A percentile compares a stretch with the other conserved stretches of the same genome.
Evolutionary conservation across 2,888 invertebrate species (phyloP).

Genomic region (Latrodectus hesperus): DNA sequence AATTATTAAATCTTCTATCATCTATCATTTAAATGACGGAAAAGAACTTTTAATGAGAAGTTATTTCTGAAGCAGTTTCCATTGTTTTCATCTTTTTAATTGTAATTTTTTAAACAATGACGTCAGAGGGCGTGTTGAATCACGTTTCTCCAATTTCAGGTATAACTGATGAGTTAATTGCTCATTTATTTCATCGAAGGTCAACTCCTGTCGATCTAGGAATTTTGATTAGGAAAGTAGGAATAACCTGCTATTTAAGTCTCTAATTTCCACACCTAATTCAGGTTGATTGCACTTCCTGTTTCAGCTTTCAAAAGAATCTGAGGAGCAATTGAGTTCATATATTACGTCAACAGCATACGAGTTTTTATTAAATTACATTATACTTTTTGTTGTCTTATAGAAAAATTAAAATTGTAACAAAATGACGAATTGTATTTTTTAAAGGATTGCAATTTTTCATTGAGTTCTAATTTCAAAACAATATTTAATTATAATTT

Average conservation of each 20-base stretch:
- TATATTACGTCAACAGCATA: too few species aligned
- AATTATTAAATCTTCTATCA: too few species aligned
- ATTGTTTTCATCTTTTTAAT: conserved; percentile 14
- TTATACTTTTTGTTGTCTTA: too few species aligned
- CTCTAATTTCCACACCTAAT: conserved; percentile 5
- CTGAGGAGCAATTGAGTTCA: too few species aligned
- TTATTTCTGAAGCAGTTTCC: not conserved
- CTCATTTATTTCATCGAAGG: conserved; percentile 28
- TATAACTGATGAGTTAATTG: conserved; percentile 63
- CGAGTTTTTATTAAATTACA: too few species aligned
- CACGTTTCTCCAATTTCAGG: conserved; percentile 60
- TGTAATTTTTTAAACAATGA: conserved; percentile 32
- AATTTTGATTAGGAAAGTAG: not conserved
- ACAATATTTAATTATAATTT: too few species aligned
- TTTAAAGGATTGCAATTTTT: too few species aligned
- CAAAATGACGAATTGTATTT: too few species aligned
- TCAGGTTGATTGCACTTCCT: not conserved
- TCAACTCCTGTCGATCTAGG: not conserved
- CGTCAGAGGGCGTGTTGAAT: conserved; percentile 22
- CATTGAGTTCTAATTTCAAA: too few species aligned
- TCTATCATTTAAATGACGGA: too few species aligned
- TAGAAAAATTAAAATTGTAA: too few species aligned
- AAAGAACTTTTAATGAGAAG: too few species aligned
- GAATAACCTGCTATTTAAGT: not conserved
- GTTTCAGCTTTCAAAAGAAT: not conserved